These are phyloP conservation scores for Sericinus montela DNA, from an alignment of 2,888 invertebrate species.

Conservation along the genomic window DNA sequence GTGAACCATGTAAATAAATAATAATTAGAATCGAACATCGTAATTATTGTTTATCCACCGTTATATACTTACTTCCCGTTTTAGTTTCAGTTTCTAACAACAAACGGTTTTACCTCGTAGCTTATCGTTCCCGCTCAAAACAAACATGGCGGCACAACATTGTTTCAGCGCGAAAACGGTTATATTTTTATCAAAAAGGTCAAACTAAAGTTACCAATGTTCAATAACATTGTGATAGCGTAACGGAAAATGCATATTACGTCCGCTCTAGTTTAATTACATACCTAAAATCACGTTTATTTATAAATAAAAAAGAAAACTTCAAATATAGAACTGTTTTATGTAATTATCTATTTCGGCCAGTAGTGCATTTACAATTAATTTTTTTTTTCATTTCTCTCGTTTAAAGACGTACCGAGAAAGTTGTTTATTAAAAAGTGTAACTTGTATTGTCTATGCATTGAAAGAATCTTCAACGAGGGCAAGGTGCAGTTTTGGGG, in stretches of 20 bases:
- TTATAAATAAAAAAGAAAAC: too few species aligned
- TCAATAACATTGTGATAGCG: neutral
- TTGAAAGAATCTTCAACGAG: too few species aligned
- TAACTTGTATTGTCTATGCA: too few species aligned
- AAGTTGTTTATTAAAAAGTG: too few species aligned
- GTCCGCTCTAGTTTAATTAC: slow-evolving; percentile 10
- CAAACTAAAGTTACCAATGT: neutral
- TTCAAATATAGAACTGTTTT: too few species aligned
- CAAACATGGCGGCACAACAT: slow-evolving; percentile 4
- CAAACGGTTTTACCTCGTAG: slow-evolving; percentile 1
- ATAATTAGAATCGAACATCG: neutral
- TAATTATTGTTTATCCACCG: neutral
- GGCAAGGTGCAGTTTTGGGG: too few species aligned
- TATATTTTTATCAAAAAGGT: slow-evolving; percentile 6
- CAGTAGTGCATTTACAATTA: too few species aligned
- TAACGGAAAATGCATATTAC: slow-evolving; percentile 12
- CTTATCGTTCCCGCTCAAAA: slow-evolving; percentile 4
- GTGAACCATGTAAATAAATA: neutral
- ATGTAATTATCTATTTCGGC: too few species aligned
- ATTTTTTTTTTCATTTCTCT: too few species aligned
- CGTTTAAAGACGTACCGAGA: too few species aligned
- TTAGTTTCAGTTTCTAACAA: neutral
- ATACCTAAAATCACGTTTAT: neutral
- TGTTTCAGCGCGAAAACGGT: slow-evolving; percentile 2
- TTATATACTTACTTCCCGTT: neutral